Evolutionary conservation across 2,888 invertebrate species (phyloP).

Genomic region (Cephus runcator): DNA sequence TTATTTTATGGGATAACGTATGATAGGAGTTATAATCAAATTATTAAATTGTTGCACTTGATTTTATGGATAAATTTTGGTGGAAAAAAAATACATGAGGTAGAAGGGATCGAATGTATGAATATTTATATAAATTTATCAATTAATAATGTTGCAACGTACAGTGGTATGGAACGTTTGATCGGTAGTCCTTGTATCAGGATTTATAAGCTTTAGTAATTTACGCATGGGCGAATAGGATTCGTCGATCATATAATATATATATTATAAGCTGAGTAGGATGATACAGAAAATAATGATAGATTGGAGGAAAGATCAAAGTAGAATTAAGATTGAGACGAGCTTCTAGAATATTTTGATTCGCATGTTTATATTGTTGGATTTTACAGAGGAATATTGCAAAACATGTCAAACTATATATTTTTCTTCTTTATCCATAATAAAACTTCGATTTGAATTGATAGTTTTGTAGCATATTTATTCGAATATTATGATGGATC

Average conservation of each 20-base stretch:
- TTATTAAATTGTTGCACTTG: neutral
- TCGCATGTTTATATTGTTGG: neutral
- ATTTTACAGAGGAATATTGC: neutral
- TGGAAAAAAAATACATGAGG: neutral
- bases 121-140: neutral
- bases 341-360: neutral
- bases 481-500: neutral
- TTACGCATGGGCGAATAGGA: neutral
- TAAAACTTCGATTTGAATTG: neutral
- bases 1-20: neutral
- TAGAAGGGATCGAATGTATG: neutral
- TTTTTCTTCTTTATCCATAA: neutral
- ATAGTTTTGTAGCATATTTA: too few relatives aligned
- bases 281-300: neutral
- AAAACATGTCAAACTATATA: neutral
- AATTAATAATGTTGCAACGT: neutral
- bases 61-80: neutral
- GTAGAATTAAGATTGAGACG: neutral
- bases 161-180: neutral
- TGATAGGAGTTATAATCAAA: neutral
- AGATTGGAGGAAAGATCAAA: neutral
- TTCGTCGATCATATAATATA: neutral
- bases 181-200: neutral
- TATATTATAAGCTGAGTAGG: neutral
- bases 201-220: neutral